A percentile compares a stretch with the other conserved stretches of the same genome.
Evolutionary conservation across 64 coral and sea anemone genomes (phyloP).

Genomic region (Pachyseris speciosa): DNA sequence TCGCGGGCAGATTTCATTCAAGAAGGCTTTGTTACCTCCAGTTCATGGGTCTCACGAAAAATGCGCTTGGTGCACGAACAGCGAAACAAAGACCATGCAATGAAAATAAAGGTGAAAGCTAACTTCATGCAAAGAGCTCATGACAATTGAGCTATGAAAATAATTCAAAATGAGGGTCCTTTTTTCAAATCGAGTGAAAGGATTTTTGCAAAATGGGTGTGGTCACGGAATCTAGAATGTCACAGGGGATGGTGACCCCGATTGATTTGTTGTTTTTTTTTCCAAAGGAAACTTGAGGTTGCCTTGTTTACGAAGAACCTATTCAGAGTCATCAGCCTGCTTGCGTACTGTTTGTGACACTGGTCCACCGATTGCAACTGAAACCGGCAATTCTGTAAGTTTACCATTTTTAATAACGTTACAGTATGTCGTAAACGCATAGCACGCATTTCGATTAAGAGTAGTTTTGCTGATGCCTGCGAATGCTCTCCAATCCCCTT

Average conservation of each 20-base stretch:
- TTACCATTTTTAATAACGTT: too few species aligned
- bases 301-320: too few species aligned
- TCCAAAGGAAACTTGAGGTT: too few species aligned
- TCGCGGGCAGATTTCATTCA: not conserved
- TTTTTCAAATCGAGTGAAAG: not conserved
- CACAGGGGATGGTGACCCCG: not conserved
- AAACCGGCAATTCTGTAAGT: too few species aligned
- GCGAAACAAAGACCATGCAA: not conserved
- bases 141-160: not conserved
- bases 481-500: too few species aligned
- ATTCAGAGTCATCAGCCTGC: not conserved
- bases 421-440: too few species aligned
- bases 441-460: too few species aligned
- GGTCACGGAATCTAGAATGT: not conserved
- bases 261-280: not conserved
- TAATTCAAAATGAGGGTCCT: not conserved
- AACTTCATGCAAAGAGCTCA: not conserved
- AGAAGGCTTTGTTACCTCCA: not conserved
- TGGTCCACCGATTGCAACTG: too few species aligned
- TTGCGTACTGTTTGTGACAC: too few species aligned
- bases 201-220: not conserved
- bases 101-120: not conserved
- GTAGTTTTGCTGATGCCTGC: too few species aligned
- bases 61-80: not conserved
- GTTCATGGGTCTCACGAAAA: not conserved